Evolutionary conservation across 2,888 invertebrate species (phyloP), one percentile per base, ranked within the genome.

Genomic region (Hyposoter didymator): DNA sequence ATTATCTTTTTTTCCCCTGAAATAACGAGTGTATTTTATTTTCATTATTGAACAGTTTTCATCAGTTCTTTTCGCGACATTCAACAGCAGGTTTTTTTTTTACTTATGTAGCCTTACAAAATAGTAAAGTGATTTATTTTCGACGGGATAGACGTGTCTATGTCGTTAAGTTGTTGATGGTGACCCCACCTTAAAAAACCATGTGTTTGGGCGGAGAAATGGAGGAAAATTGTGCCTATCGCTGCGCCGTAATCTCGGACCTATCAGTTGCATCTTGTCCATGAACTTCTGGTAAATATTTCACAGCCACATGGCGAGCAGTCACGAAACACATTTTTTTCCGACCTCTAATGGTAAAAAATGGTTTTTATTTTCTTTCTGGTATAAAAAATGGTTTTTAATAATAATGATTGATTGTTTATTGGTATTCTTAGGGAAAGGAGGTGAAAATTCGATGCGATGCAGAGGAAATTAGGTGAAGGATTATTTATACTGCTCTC

Each of bases 241-340:
- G 17, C 32, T 55, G 66, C 17, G 47, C 8, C 14, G 39, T 73
- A 83, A 83, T 78, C 82, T 73, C 72, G 28, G 19, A 19, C 47
- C 14, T 83, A 74, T 83, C 78, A 17, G 47, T 19, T 78, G 49
- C 28, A 78, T 78, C 83, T 83, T 19, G 22, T 55, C 72, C 43
- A n/a, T 43, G 32, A 70, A 39, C 62, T 64, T 52, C 70, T 64
- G 82, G 67, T 70, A 74, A 59, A 81, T 75, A 69, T 78, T 39
- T n/a, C 39, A 10, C 17, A 17, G 7, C 22, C 39, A 55, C 32
- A 32, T 47, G 28, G 35, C 72, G 7, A 1, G 28, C 12, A 32
- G 43, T 19, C 28, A 47, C 17, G 49, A 35, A 35, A 49, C 14
- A 19, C 4, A n/a, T 35, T 66, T 14, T 35, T 22, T 39, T 35